phyloP scores from a whole-genome alignment of 1,140 invertebrate genomes.

The Holotrichia oblita region DNA sequence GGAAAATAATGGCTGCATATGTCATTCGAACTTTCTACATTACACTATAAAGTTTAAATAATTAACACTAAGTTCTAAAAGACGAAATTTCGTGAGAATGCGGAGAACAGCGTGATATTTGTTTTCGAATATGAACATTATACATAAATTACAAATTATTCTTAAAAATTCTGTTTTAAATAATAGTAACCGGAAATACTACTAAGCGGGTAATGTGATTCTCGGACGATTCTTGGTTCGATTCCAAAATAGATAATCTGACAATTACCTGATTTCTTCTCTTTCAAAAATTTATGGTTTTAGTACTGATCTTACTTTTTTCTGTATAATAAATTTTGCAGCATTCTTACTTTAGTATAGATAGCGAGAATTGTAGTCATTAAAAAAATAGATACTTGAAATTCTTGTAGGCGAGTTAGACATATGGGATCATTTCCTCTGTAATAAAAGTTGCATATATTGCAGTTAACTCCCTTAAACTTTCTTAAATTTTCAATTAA shows the following conservation, averaged over 20 bases:
- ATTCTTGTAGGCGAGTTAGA: too few relatives aligned
- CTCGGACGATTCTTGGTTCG: neutral
- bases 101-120: neutral
- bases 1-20: conserved; percentile 65
- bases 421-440: too few relatives aligned
- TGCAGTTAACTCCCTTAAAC: too few relatives aligned
- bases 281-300: too few relatives aligned
- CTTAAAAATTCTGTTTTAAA: neutral
- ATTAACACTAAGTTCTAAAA: neutral
- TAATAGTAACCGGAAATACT: neutral
- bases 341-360: too few relatives aligned
- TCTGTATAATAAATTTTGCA: too few relatives aligned
- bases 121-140: neutral
- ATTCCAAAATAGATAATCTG: neutral
- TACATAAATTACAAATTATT: neutral
- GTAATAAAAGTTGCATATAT: too few relatives aligned
- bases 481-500: too few relatives aligned
- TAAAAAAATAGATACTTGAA: too few relatives aligned
- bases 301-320: too few relatives aligned
- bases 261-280: too few relatives aligned
- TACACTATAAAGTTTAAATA: neutral
- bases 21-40: conserved; percentile 37
- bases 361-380: too few relatives aligned
- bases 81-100: neutral
- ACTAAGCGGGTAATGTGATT: conserved; percentile 1